Evolutionary conservation across 2,888 invertebrate genomes (phyloP).

Genomic region (Ligdia adustata): DNA sequence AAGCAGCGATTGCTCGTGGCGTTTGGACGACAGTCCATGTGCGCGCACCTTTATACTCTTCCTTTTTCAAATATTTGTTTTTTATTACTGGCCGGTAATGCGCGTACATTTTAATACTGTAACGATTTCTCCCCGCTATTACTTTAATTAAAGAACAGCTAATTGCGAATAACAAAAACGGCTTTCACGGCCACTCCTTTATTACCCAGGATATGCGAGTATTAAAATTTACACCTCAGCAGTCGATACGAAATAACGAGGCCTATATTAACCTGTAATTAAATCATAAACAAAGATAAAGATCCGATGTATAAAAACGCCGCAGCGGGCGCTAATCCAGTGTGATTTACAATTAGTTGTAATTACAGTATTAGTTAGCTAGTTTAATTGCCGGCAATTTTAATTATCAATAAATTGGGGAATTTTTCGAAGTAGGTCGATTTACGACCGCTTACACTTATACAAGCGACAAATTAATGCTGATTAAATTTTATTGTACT

Average conservation of each 20-base stretch:
- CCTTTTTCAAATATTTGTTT: slow-evolving; percentile 43
- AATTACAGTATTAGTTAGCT: slow-evolving; percentile 65
- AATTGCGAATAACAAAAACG: slow-evolving; percentile 39
- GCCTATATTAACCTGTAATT: slow-evolving; percentile 68
- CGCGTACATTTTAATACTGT: neutral
- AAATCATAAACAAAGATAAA: slow-evolving; percentile 79
- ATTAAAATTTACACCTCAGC: slow-evolving; percentile 63
- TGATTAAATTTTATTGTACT: slow-evolving; percentile 57
- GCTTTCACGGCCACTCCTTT: slow-evolving; percentile 50
- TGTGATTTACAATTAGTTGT: slow-evolving; percentile 76
- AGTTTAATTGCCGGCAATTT: slow-evolving; percentile 75
- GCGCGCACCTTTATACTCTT: slow-evolving; percentile 46
- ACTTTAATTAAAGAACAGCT: slow-evolving; percentile 37
- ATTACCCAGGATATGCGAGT: slow-evolving; percentile 55
- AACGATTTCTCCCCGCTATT: slow-evolving; percentile 14
- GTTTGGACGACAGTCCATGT: slow-evolving; percentile 51
- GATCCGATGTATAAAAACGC: slow-evolving; percentile 62
- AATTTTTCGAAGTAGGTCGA: slow-evolving; percentile 52
- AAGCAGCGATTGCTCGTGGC: slow-evolving; percentile 56
- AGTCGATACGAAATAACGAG: slow-evolving; percentile 60
- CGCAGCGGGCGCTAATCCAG: slow-evolving; percentile 66
- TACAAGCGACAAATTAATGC: slow-evolving; percentile 52
- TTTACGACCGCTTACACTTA: slow-evolving; percentile 55
- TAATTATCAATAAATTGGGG: slow-evolving; percentile 72
- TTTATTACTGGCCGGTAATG: slow-evolving; percentile 9